Conservation (phyloP, 2,888 invertebrate species). For the Agrochola lychnidis region DNA sequence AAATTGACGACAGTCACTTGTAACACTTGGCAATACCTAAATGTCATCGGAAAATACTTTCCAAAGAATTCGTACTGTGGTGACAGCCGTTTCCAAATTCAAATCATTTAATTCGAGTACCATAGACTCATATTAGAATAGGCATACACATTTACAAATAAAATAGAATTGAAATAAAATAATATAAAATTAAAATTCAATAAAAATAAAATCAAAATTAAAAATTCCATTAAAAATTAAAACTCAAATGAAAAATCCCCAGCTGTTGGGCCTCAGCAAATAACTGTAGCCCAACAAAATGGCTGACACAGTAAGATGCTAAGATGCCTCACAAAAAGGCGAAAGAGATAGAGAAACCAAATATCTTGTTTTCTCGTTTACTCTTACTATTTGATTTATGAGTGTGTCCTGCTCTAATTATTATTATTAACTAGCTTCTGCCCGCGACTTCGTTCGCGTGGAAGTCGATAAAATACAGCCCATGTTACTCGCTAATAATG, state of each 20-base stretch:
- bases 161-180: too few species aligned
- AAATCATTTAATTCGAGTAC: too few species aligned
- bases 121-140: too few species aligned
- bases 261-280: neutral
- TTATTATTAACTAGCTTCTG: neutral
- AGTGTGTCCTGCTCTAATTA: neutral
- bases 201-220: too few species aligned
- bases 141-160: too few species aligned
- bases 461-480: too few species aligned
- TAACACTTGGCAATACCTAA: neutral
- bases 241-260: too few species aligned
- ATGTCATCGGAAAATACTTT: neutral
- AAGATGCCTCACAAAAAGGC: neutral
- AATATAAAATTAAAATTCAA: too few species aligned
- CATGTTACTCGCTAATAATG: too few species aligned
- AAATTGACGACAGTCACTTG: neutral
- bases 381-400: neutral
- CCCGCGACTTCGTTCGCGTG: too few species aligned
- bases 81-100: neutral
- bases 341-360: neutral
- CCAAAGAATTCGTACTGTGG: neutral
- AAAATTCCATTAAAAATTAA: too few species aligned
- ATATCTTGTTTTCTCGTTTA: neutral
- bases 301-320: neutral
- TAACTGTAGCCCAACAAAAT: too few species aligned